Base-by-base conservation (phyloP, 1,140 invertebrate genomes). In the Megathymus violae region DNA sequence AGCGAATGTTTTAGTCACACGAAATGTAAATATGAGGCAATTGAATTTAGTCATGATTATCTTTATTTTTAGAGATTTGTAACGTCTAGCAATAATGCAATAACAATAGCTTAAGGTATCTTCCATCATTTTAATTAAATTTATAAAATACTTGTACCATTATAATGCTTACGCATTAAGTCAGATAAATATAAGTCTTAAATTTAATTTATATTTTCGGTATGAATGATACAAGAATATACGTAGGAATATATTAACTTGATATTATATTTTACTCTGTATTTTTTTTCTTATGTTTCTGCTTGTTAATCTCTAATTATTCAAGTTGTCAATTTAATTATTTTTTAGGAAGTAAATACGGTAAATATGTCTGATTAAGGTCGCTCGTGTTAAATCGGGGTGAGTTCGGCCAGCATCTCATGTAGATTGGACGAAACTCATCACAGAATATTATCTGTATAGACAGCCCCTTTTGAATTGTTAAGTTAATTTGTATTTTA, bases 291-390 rank as follows among this genome's bases (percentile, higher is more conserved):
- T 1, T 1, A 4, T 31, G 47, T 58, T 62, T 48, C 9, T 47
- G 65, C 59, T 74, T 70, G 56, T 74, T 78, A 73, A 61, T 74
- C 72, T 72, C 80, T 87, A 80, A 77, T 76, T 78, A 78, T 76
- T 68, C n/a, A n/a, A 56, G 74, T 84, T 83, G 79, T 67, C 73
- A 74, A 82, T 76, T 78, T 79, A 83, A 82, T 79, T 78, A 80
- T 78, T 74, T 65, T 31, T 60, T 74, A 82, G 67, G 43, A 56
- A 38, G 38, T 56, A 56, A 56, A 56, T 56, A 66, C 27, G 27
- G 27, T 31, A 31, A 31, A 31, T 63, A 50, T 52, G 60, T 60
- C 56, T 67, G 56, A 60, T 61, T 59, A 43, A 48, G 48, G 51
- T 52, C 50, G 38, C 34, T 40, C 0, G 17, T 36, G 36, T 11